phyloP scores from a whole-genome alignment of 2,888 invertebrate species.

The Drosophila atroscutellata region DNA sequence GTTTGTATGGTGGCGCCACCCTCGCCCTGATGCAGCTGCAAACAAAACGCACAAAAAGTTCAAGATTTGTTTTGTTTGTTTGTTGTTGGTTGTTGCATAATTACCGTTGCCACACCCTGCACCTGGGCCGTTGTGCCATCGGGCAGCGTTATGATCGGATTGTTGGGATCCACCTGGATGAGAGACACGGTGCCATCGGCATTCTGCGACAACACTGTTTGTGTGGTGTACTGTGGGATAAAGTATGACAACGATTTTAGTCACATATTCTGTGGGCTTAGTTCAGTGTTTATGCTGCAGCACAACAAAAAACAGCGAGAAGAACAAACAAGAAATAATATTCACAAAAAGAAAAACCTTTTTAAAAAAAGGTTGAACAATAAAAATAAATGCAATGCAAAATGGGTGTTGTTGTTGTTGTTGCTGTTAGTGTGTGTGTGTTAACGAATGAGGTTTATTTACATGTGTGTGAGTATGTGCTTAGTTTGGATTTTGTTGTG shows the following conservation, averaged over 20 bases:
- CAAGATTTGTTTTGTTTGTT: background rate
- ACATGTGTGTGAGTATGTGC: conserved; percentile 25
- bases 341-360: background rate
- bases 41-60: conserved; percentile 17
- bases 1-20: conserved; percentile 87
- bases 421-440: conserved; percentile 7
- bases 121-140: conserved; percentile 98
- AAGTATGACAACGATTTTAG: conserved; percentile 23
- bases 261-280: background rate
- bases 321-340: background rate
- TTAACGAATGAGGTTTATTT: conserved; percentile 23
- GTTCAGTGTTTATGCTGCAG: background rate
- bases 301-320: conserved; percentile 12
- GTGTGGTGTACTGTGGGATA: conserved; percentile 90
- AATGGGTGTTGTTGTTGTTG: conserved; percentile 4
- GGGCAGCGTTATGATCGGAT: conserved; percentile 96
- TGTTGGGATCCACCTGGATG: conserved; percentile 97
- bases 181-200: conserved; percentile 98
- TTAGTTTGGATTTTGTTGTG: conserved; percentile 9
- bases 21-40: conserved; percentile 89
- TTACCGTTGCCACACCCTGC: conserved; percentile 87
- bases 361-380: background rate
- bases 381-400: conserved; percentile 16
- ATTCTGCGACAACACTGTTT: conserved; percentile 97
- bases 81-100: background rate